These are phyloP conservation scores for Beaufortia kweichowensis DNA, from an alignment of 2,113 vertebrate genomes.

Conservation along the genomic window DNA sequence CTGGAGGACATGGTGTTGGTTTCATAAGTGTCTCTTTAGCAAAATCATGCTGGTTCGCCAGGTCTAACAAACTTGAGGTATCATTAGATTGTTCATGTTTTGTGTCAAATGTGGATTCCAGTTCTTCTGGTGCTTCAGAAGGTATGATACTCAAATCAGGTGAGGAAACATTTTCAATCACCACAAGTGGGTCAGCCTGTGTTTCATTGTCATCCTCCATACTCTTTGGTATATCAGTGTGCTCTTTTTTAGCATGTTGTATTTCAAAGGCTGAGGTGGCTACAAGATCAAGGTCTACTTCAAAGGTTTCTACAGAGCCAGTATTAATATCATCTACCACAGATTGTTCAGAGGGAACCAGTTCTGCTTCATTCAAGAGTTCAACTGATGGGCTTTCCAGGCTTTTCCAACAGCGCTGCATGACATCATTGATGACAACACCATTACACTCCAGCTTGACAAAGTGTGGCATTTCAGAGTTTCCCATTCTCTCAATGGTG, in stretches of 20 bases:
- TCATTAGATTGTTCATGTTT: not conserved
- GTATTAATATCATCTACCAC: not conserved
- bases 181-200: not conserved
- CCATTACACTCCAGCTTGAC: conserved; percentile 78
- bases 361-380: not conserved
- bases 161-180: not conserved
- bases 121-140: not conserved
- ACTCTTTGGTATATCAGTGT: not conserved
- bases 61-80: not conserved
- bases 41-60: not conserved
- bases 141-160: not conserved
- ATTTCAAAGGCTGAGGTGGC: not conserved
- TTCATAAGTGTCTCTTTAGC: not conserved
- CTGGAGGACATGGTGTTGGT: not conserved
- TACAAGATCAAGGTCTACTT: not conserved
- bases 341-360: not conserved
- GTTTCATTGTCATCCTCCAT: not conserved
- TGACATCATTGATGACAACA: conserved; percentile 74
- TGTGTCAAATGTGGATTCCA: not conserved
- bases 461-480: conserved; percentile 61
- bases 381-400: conserved; percentile 12
- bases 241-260: not conserved
- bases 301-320: not conserved
- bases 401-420: conserved; percentile 76
- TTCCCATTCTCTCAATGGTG: conserved; percentile 69